Evolutionary conservation across 2,113 vertebrate species (phyloP).

Genomic region (Malurus alboscapulatus): DNA sequence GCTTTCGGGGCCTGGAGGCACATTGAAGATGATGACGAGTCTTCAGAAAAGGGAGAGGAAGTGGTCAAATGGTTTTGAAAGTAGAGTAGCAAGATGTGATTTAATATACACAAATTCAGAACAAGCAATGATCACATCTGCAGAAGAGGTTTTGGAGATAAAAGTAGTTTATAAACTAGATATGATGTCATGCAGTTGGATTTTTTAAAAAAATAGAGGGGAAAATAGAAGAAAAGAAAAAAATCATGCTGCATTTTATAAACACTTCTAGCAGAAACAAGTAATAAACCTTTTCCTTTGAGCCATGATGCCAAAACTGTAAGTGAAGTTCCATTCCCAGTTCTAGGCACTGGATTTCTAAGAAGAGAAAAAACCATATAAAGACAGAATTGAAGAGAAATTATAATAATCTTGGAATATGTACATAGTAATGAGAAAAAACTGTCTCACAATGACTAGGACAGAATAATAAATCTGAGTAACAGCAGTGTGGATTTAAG

Average conservation of each 20-base stretch:
- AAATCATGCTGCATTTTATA: neutral
- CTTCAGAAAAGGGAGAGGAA: neutral
- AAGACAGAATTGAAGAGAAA: neutral
- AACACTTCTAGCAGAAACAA: neutral
- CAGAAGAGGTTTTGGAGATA: neutral
- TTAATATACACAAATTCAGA: neutral
- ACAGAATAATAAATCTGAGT: neutral
- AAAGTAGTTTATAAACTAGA: neutral
- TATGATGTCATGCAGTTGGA: neutral
- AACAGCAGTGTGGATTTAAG: neutral
- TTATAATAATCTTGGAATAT: neutral
- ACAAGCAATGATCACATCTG: neutral
- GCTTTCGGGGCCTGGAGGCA: neutral
- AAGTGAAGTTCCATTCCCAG: neutral
- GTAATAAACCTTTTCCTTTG: neutral
- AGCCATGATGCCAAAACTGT: neutral
- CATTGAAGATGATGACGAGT: neutral
- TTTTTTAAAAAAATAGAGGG: neutral
- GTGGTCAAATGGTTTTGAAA: neutral
- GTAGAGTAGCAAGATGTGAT: neutral
- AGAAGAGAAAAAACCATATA: neutral
- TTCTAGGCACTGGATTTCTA: neutral
- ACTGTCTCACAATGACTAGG: neutral
- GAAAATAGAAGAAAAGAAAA: accelerated
- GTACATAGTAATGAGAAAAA: neutral